Conservation (phyloP, 1,140 invertebrate genomes). For the Cydia splendana region DNA sequence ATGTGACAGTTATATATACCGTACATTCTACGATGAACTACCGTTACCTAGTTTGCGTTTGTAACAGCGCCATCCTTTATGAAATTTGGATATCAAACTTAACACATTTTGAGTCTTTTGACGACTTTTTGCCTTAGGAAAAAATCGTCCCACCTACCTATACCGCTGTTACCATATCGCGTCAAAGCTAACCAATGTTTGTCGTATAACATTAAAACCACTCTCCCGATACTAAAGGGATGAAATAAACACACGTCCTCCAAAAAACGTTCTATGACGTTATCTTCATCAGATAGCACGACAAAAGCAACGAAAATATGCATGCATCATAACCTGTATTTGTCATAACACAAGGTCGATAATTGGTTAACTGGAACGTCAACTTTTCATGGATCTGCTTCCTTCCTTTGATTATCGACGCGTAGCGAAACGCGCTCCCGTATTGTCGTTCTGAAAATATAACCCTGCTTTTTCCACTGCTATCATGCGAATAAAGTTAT, state of each 20-base stretch:
- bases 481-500: not conserved
- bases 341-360: not conserved
- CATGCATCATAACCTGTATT: not conserved
- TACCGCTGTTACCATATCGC: no score
- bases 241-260: not conserved
- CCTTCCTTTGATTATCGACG: conserved; percentile 14
- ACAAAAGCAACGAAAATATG: not conserved
- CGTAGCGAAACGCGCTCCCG: not conserved
- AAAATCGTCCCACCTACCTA: no score
- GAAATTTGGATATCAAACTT: no score
- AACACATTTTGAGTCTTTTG: no score
- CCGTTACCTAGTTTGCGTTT: no score
- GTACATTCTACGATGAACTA: no score
- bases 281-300: not conserved
- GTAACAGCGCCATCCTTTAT: no score
- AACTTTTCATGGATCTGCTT: not conserved
- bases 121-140: no score
- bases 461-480: not conserved
- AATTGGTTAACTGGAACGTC: not conserved
- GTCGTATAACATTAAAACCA: not conserved
- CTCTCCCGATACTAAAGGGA: not conserved
- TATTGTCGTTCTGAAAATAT: not conserved
- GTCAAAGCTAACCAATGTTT: not conserved
- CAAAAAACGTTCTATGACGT: not conserved
- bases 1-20: no score